phyloP scores from a whole-genome alignment of 2,797 vertebrate species.

The Erethizon dorsatum region DNA sequence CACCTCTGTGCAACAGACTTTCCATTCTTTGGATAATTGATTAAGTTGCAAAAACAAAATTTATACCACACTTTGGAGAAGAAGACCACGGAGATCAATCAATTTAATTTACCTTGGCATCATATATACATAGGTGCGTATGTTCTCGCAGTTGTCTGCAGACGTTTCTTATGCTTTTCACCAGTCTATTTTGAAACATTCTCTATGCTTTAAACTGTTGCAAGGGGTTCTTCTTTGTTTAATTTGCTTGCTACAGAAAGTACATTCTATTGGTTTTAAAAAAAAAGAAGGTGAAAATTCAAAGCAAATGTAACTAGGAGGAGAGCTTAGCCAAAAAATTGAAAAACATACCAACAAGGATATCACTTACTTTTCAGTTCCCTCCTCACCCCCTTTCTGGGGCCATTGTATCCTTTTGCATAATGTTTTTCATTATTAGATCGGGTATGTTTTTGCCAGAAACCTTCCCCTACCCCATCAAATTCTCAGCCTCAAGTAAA shows the following conservation, averaged over 20 bases:
- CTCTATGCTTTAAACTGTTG: conserved; percentile 35
- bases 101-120: background rate
- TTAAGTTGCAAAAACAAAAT: background rate
- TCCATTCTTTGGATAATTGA: background rate
- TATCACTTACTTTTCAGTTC: background rate
- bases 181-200: conserved; percentile 36
- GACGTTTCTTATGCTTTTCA: background rate
- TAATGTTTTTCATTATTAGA: background rate
- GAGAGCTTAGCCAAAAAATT: conserved; percentile 11
- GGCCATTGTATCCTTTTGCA: background rate
- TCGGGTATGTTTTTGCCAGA: background rate
- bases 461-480: accelerated
- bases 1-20: background rate
- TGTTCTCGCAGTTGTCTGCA: background rate
- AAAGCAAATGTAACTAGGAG: conserved; percentile 68
- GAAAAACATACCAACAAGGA: background rate
- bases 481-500: background rate
- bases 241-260: conserved; percentile 49
- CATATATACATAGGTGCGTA: background rate
- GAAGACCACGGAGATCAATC: background rate
- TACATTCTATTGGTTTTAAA: background rate
- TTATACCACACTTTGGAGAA: background rate
- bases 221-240: background rate
- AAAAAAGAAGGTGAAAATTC: conserved; percentile 66
- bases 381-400: background rate